Percentiles rank a stretch among this genome's conserved stretches.
Conservation (phyloP, 2,888 invertebrate genomes). For the Cordilura impudica region DNA sequence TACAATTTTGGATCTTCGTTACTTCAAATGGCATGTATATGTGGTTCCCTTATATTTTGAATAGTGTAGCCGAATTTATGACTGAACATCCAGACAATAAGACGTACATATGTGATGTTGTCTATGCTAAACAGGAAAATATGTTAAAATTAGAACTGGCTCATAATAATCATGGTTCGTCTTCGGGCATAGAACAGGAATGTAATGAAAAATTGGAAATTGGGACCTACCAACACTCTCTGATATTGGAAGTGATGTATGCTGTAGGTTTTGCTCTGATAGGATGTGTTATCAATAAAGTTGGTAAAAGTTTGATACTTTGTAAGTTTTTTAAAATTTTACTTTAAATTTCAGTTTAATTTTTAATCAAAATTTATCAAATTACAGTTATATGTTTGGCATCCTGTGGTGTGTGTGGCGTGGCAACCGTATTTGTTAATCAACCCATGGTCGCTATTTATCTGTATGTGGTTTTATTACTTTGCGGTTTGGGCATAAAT, state of each 20-base stretch:
- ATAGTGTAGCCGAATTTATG: conserved; percentile 71
- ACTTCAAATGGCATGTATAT: conserved; percentile 75
- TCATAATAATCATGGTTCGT: neutral
- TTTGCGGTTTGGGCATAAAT: conserved; percentile 71
- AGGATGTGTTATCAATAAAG: conserved; percentile 69
- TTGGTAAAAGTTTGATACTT: conserved; percentile 69
- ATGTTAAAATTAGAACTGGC: conserved; percentile 43
- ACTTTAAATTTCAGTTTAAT: neutral
- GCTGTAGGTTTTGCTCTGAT: conserved; percentile 71
- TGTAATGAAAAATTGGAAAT: conserved; percentile 71
- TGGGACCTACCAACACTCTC: conserved; percentile 69
- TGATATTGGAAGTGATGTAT: conserved; percentile 70
- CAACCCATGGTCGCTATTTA: conserved; percentile 69
- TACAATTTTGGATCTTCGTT: conserved; percentile 73
- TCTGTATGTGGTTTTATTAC: conserved; percentile 68
- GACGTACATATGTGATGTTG: conserved; percentile 71
- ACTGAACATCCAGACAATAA: conserved; percentile 67
- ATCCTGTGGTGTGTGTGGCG: conserved; percentile 68
- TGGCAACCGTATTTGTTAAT: conserved; percentile 65
- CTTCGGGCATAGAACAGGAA: conserved; percentile 26
- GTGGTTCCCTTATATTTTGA: conserved; percentile 75
- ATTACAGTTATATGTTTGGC: conserved; percentile 66
- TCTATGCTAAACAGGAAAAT: conserved; percentile 65
- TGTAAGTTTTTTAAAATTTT: conserved; percentile 64
- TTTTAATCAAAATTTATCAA: neutral